phyloP scores from a whole-genome alignment of 35 echinoderm and acorn worm species.

The Apostichopus japonicus region DNA sequence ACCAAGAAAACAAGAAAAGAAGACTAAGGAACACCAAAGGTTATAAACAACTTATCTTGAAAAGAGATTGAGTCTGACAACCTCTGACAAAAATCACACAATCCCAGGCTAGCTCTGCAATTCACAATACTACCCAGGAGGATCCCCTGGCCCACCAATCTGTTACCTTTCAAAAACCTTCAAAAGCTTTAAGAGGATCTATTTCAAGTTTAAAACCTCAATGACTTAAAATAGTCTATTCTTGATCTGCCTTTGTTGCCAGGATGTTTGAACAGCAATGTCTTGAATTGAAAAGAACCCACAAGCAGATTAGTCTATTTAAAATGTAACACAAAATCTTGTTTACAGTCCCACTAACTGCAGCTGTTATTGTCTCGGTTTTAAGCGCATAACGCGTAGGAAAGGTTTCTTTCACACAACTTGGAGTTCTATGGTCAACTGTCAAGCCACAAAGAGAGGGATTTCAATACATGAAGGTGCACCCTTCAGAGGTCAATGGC shows the following conservation, averaged over 20 bases:
- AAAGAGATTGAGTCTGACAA: too few relatives aligned
- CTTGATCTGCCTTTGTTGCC: background rate
- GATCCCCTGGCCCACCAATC: too few relatives aligned
- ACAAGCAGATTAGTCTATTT: background rate
- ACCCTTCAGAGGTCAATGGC: background rate
- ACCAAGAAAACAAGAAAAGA: too few relatives aligned
- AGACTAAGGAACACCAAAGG: too few relatives aligned
- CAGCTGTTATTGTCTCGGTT: background rate
- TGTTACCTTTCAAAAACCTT: background rate
- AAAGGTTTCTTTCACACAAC: too few relatives aligned
- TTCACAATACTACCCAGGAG: too few relatives aligned
- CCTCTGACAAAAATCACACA: too few relatives aligned
- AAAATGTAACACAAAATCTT: background rate
- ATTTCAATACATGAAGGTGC: background rate
- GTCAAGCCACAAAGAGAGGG: too few relatives aligned
- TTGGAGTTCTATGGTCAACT: too few relatives aligned
- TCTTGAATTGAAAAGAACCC: background rate
- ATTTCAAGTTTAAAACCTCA: background rate
- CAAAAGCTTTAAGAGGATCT: background rate
- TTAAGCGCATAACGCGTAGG: too few relatives aligned
- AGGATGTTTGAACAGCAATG: background rate
- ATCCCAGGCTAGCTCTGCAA: too few relatives aligned
- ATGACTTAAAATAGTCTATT: background rate
- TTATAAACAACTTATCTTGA: too few relatives aligned
- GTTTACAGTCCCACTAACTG: background rate